Conservation (phyloP, 2,888 invertebrate species). For the Andrena haemorrhoa region DNA sequence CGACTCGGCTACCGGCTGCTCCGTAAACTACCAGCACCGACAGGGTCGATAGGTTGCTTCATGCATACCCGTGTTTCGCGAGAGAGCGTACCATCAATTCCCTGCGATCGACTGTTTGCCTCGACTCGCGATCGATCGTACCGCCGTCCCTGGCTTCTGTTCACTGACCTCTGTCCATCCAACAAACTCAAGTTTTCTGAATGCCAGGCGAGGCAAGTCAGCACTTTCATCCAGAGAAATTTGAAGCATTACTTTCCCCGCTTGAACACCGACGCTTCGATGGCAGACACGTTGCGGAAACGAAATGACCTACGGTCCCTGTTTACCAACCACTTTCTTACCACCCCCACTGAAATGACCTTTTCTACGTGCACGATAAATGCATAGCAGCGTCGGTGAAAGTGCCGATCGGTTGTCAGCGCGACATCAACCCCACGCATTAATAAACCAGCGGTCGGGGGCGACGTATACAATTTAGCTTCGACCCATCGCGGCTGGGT, state of each 20-base stretch:
- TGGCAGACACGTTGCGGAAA: background rate
- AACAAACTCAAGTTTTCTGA: slow-evolving; percentile 25
- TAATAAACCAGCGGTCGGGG: slow-evolving; percentile 44
- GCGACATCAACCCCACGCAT: slow-evolving; percentile 34
- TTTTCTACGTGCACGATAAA: background rate
- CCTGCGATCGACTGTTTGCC: slow-evolving; percentile 45
- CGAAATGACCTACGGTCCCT: slow-evolving; percentile 3
- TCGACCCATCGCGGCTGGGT: slow-evolving; percentile 31
- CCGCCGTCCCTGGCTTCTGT: slow-evolving; percentile 25
- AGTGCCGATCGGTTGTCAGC: slow-evolving; percentile 54
- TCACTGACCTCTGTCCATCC: slow-evolving; percentile 46
- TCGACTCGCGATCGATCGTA: slow-evolving; percentile 45
- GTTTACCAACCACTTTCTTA: slow-evolving; percentile 1
- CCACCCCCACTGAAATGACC: background rate
- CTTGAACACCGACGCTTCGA: background rate
- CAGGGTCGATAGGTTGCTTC: slow-evolving; percentile 45
- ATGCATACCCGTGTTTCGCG: slow-evolving; percentile 40
- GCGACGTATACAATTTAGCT: slow-evolving; percentile 32
- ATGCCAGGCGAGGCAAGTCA: background rate
- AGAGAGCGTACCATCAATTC: slow-evolving; percentile 47
- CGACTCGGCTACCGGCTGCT: slow-evolving; percentile 45
- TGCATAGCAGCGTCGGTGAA: slow-evolving; percentile 20
- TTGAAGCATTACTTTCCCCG: background rate
- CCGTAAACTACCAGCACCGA: slow-evolving; percentile 37
- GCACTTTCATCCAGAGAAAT: slow-evolving; percentile 1